Percentiles rank a stretch among this genome's conserved stretches.
These are phyloP conservation scores for Fulica atra DNA, from an alignment of 2,113 vertebrate genomes.

Conservation along the genomic window DNA sequence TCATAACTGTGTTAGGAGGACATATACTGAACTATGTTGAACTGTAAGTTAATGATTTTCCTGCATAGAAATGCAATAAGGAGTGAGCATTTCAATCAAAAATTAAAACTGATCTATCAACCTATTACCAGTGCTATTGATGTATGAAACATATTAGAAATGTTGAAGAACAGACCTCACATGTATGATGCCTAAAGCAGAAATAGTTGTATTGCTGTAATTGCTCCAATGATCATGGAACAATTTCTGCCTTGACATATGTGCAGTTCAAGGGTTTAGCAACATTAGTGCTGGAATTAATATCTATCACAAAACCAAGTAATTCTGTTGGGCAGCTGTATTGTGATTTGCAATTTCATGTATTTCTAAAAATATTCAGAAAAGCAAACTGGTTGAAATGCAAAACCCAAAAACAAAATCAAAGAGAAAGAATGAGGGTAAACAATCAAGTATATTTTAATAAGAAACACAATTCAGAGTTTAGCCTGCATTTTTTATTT, in stretches of 20 bases:
- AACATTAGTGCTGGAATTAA: not conserved
- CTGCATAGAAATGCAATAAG: not conserved
- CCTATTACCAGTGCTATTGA: accelerated
- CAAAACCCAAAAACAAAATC: not conserved
- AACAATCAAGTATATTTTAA: not conserved
- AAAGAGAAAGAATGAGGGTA: not conserved
- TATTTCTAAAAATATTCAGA: not conserved
- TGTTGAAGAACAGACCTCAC: not conserved
- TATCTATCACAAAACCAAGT: not conserved
- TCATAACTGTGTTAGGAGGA: not conserved
- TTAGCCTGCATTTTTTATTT: not conserved
- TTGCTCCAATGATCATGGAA: not conserved
- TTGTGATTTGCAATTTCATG: not conserved
- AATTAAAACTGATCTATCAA: not conserved
- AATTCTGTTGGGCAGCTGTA: not conserved
- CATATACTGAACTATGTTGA: not conserved
- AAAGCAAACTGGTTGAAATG: not conserved
- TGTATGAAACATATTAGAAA: not conserved
- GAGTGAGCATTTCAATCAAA: not conserved
- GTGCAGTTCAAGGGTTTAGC: not conserved
- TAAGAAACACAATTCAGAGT: not conserved
- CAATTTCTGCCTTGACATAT: not conserved
- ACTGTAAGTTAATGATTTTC: not conserved
- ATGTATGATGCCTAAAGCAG: not conserved
- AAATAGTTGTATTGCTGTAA: not conserved